Evolutionary conservation across 2,113 vertebrate genomes (phyloP), one percentile per base, ranked within the genome.

Genomic region (Beaufortia kweichowensis): DNA sequence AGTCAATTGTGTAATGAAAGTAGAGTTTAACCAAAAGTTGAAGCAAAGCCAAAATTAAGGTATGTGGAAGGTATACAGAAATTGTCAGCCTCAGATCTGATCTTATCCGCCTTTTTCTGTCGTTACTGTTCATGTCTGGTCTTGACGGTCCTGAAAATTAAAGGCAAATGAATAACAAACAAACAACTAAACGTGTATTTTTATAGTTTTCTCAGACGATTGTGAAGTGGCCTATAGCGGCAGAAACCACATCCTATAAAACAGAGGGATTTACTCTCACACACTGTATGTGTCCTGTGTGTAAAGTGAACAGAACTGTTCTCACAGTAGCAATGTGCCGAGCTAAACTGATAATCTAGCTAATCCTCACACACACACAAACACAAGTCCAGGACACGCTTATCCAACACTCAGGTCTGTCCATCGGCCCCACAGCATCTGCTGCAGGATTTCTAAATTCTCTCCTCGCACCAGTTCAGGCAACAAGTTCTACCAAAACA

Each of bases 281-380:
- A 29, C 29, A 39, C 4, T 43, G 4, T 26, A 55, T 55, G 57
- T 23, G 15, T 11, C 9, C 21, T 11, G 14, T 17, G 14, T 8
- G 66, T 75, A 71, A 81, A 63, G 85, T 84, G 81, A 81, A 21
- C 48, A 8, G 48, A n/a, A n/a, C 48, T 81, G 39, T 29, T 6
- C 17, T 31, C 26, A 60, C 29, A 65, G 26, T 39, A 65, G 57
- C 70, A 73, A 71, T 77, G 79, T 14, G 17, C 56, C 79, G 77
- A 84, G 82, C 82, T 87, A 85, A 86, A 85, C 12, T 43, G 46
- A 75, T 89, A 88, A 90, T 88, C 87, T 85, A 67, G 72, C 82
- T 89, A 89, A 90, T 84, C 86, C 86, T 81, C 71, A 82, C 14
- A 55, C 7, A 66, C 39, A 35, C 39, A 53, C 55, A 46, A 4